A percentile compares a stretch with the other conserved stretches of the same genome.
Evolutionary conservation across 2,113 vertebrate species (phyloP).

Genomic region (Clarias gariepinus): DNA sequence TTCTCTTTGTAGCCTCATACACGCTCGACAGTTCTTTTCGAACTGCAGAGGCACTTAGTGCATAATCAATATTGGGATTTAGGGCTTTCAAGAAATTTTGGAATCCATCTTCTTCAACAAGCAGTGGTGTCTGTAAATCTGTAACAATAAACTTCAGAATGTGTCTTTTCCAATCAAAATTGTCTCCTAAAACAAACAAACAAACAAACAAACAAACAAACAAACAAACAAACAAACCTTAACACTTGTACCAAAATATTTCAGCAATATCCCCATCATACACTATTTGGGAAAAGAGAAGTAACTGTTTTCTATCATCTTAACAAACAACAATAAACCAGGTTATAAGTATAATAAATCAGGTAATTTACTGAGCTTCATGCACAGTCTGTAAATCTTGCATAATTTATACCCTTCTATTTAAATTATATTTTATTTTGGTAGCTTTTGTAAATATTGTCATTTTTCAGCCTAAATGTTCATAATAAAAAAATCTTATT

Average conservation of each 20-base stretch:
- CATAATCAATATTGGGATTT: neutral
- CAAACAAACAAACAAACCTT: neutral
- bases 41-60: neutral
- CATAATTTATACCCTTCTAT: no score
- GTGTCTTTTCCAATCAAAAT: neutral
- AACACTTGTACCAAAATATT: neutral
- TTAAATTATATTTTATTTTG: no score
- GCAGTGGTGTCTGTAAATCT: conserved; percentile 35
- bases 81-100: conserved; percentile 12
- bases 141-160: conserved; percentile 33
- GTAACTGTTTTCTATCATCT: no score
- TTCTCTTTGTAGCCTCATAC: neutral
- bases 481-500: no score
- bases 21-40: conserved; percentile 15
- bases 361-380: no score
- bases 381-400: no score
- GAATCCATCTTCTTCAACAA: conserved; percentile 34
- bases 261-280: neutral
- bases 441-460: no score
- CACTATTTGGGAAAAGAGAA: neutral
- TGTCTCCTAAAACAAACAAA: neutral
- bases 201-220: no score
- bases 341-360: no score
- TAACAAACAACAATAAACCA: neutral
- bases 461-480: no score